phyloP scores from a whole-genome alignment of 2,113 vertebrate genomes.

The Pipra filicauda region DNA sequence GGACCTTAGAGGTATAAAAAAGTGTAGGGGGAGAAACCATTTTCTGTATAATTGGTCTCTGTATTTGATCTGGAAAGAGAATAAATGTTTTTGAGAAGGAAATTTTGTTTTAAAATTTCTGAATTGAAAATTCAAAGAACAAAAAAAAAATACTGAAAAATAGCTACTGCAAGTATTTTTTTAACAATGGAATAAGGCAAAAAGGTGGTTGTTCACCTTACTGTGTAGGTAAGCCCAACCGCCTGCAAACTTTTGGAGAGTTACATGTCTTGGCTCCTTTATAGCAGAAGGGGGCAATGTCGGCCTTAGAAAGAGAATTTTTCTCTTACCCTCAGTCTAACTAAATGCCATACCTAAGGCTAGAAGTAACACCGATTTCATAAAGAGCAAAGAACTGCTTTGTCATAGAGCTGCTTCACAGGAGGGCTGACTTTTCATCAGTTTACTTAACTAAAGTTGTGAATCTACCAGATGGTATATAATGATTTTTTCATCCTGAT shows the following conservation, averaged over 20 bases:
- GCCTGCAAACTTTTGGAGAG: background rate
- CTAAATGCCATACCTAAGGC: no score
- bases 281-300: conserved; percentile 54
- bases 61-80: background rate
- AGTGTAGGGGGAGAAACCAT: background rate
- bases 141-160: background rate
- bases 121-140: background rate
- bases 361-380: background rate
- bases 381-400: background rate
- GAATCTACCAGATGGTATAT: background rate
- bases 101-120: background rate
- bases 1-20: background rate
- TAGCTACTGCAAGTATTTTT: background rate
- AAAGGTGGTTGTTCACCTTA: background rate
- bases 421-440: background rate
- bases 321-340: background rate
- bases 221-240: rapidly evolving
- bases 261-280: background rate
- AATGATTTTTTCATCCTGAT: background rate
- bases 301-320: background rate
- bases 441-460: background rate
- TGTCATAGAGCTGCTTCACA: background rate
- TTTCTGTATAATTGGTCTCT: background rate
- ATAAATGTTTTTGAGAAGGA: background rate
- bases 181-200: background rate